Evolutionary conservation across 2,888 invertebrate species (phyloP), one percentile per base, ranked within the genome.

Genomic region (Orthosia incerta): DNA sequence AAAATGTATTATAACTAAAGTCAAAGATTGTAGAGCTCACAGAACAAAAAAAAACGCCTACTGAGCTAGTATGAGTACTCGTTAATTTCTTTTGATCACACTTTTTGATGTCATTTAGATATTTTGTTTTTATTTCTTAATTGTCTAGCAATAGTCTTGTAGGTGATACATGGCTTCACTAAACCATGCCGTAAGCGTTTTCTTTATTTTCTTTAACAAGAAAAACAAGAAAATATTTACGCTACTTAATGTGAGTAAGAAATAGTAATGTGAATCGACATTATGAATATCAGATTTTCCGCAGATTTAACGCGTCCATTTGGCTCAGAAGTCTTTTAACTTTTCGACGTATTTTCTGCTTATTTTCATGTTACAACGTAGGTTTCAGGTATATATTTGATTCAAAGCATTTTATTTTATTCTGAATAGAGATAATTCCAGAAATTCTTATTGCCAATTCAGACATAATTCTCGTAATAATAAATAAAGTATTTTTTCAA

Each of bases 241-340:
- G 50, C 13, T n/a, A 9, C 39, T 39, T 9, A 50, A 61, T 26
- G 13, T 45, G 16, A 51, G 26, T 9, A 56, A 50, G 59, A 63
- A 63, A 63, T 53, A 60, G 39, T 51, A 53, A 55, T 13, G 23
- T 13, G 53, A 71, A 53, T 78, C 20, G 20, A 76, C 56, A 31
- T 76, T 23, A 76, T 26, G 16, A 20, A 56, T 46, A 18, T 23
- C 1, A 64, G 45, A 72, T 64, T 64, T 72, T 72, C 64, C 50
- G 23, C 16, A 79, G 60, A 72, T 56, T 76, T 61, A 15, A 63
- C 57, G 23, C 20, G 18, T 39, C 62, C 62, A 77, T 76, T 77
- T 55, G 53, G 53, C 77, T 70, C 77, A 70, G 51, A n/a, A 48
- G 51, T 48, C 46, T 62, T 56, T 62, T 46, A 59, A 46, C 56